phyloP scores from a whole-genome alignment of 1,140 invertebrate genomes.

The Micrasema minimum region DNA sequence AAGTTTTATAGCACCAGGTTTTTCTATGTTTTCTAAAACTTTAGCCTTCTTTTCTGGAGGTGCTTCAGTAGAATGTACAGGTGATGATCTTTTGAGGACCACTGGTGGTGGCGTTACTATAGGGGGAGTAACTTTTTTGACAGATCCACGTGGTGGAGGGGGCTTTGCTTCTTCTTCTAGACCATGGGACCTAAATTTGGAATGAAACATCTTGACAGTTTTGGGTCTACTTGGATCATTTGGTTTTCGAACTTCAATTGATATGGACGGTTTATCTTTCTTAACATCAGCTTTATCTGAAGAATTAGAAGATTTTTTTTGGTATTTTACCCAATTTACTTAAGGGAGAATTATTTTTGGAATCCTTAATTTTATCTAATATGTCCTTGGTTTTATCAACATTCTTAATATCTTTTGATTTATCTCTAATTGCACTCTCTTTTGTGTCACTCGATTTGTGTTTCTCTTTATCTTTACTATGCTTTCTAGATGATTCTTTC shows the following conservation, averaged over 20 bases:
- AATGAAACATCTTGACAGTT: constrained; percentile 89
- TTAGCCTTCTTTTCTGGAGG: constrained; percentile 82
- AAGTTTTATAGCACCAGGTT: constrained; percentile 83
- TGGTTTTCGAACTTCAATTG: constrained; percentile 80
- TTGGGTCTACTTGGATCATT: constrained; percentile 76
- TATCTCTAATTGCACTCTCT: constrained; percentile 39
- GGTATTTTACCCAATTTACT: constrained; percentile 81
- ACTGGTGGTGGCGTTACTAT: constrained; percentile 59
- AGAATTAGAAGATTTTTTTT: constrained; percentile 67
- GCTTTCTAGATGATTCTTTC: constrained; percentile 60
- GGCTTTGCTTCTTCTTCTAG: constrained; percentile 84
- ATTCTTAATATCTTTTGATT: constrained; percentile 56
- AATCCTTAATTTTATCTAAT: constrained; percentile 65
- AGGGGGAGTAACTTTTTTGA: constrained; percentile 71
- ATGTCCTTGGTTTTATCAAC: constrained; percentile 65
- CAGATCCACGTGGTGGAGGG: constrained; percentile 72
- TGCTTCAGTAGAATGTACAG: constrained; percentile 65
- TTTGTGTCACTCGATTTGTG: constrained; percentile 47
- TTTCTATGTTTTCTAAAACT: constrained; percentile 70
- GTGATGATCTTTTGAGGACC: constrained; percentile 72
- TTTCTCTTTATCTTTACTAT: constrained; percentile 24
- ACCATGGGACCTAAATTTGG: constrained; percentile 87
- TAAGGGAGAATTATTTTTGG: constrained; percentile 69
- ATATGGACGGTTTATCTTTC: constrained; percentile 80
- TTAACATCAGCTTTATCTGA: constrained; percentile 60